Conservation (phyloP, 1,140 invertebrate genomes). For the Drosophila athabasca region DNA sequence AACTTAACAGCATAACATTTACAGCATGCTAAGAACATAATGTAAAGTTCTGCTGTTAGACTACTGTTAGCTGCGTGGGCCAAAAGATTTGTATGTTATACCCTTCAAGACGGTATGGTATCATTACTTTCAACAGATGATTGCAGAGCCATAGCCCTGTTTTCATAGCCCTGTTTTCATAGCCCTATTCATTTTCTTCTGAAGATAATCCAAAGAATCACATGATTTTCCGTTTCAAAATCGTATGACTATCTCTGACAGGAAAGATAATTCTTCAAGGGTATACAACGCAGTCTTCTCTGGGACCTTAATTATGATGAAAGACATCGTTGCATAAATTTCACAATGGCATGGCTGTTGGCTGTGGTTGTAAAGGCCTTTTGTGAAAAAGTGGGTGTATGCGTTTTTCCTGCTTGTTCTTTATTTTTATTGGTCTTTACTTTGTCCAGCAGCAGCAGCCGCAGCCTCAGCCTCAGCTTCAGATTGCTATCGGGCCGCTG, state of each 20-base stretch:
- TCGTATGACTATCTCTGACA: too few species aligned
- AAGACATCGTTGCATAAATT: slow-evolving; percentile 42
- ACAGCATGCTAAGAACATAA: too few species aligned
- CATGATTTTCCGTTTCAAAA: too few species aligned
- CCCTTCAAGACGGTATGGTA: too few species aligned
- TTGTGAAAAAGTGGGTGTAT: slow-evolving; percentile 8
- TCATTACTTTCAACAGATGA: too few species aligned
- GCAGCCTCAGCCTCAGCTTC: slow-evolving; percentile 18
- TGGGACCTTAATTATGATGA: slow-evolving; percentile 64
- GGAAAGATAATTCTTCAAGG: too few species aligned
- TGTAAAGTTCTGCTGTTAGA: too few species aligned
- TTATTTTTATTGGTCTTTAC: slow-evolving; percentile 38
- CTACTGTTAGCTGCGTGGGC: background rate
- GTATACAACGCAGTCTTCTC: slow-evolving; percentile 13
- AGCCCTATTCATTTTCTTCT: too few species aligned
- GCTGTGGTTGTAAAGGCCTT: slow-evolving; percentile 34
- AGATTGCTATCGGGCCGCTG: slow-evolving; percentile 56
- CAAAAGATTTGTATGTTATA: slow-evolving; percentile 19
- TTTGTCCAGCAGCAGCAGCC: slow-evolving; percentile 33
- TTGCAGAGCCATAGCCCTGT: too few species aligned
- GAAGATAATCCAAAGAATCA: too few species aligned
- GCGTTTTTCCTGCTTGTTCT: slow-evolving; percentile 21
- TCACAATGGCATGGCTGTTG: slow-evolving; percentile 69
- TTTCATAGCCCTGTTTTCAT: too few species aligned
- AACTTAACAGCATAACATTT: background rate